Evolutionary conservation across 2,113 vertebrate species (phyloP).

Genomic region (Chaetorhynchus papuensis): DNA sequence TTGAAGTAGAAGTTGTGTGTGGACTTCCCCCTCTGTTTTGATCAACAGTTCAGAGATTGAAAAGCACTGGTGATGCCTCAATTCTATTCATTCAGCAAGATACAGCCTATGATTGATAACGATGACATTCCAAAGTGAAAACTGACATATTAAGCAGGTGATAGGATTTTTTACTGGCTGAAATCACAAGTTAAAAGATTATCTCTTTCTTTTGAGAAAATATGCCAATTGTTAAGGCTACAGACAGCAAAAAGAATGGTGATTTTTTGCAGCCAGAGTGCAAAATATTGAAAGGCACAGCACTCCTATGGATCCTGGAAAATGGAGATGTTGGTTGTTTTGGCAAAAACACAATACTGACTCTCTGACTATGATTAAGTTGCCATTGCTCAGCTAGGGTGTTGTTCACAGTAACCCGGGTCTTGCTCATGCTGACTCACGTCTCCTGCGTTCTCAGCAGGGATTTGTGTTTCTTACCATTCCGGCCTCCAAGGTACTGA

Average conservation of each 20-base stretch:
- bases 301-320: neutral
- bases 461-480: neutral
- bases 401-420: neutral
- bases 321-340: neutral
- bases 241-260: neutral
- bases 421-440: constrained; percentile 50
- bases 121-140: neutral
- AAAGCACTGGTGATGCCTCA: neutral
- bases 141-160: neutral
- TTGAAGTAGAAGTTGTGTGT: neutral
- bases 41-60: neutral
- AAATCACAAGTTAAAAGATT: neutral
- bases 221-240: neutral
- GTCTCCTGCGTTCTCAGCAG: neutral
- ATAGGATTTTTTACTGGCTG: neutral
- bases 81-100: neutral
- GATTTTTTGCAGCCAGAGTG: neutral
- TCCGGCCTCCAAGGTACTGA: neutral
- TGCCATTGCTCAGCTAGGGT: neutral
- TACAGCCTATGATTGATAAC: neutral
- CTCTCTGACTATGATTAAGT: neutral
- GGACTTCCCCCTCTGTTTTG: neutral
- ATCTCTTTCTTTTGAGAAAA: neutral
- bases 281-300: neutral
- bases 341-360: neutral